A percentile compares a stretch with the other conserved stretches of the same genome.
These are phyloP conservation scores for Moxostoma hubbsi DNA, from an alignment of 2,797 vertebrate species.

Conservation along the genomic window DNA sequence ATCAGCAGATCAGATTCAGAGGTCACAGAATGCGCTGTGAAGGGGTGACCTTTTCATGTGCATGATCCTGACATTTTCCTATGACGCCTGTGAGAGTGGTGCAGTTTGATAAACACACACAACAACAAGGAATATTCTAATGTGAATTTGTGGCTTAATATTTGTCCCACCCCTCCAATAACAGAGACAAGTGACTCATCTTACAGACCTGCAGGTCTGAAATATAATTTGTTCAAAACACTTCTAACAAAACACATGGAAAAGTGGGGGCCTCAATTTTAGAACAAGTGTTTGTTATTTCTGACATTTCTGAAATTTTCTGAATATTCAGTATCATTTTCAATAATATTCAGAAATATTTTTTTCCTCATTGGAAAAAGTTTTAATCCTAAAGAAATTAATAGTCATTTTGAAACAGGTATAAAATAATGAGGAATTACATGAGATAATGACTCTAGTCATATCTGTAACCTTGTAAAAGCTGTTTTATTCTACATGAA, in stretches of 20 bases:
- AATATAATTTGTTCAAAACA: slow-evolving; percentile 22
- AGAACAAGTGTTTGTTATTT: neutral
- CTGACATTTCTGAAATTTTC: too few species aligned
- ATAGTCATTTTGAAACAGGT: too few species aligned
- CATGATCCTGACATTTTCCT: slow-evolving; percentile 56
- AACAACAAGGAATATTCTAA: slow-evolving; percentile 48
- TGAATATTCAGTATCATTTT: too few species aligned
- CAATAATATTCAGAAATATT: too few species aligned
- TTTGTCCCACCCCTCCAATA: too few species aligned
- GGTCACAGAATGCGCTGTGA: slow-evolving; percentile 38
- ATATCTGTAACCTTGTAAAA: too few species aligned
- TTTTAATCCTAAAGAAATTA: too few species aligned
- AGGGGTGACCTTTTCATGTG: slow-evolving; percentile 48
- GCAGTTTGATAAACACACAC: slow-evolving; percentile 33
- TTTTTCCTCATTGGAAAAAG: too few species aligned
- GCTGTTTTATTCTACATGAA: too few species aligned
- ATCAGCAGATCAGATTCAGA: slow-evolving; percentile 37
- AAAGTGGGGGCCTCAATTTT: neutral
- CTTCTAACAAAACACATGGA: neutral
- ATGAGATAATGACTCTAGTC: too few species aligned
- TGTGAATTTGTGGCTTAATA: slow-evolving; percentile 6
- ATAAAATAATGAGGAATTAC: too few species aligned
- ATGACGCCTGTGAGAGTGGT: slow-evolving; percentile 40
- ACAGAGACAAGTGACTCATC: slow-evolving; percentile 30
- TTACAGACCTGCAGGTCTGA: slow-evolving; percentile 21